phyloP scores from a whole-genome alignment of 2,113 vertebrate species.

The Boleophthalmus pectinirostris region DNA sequence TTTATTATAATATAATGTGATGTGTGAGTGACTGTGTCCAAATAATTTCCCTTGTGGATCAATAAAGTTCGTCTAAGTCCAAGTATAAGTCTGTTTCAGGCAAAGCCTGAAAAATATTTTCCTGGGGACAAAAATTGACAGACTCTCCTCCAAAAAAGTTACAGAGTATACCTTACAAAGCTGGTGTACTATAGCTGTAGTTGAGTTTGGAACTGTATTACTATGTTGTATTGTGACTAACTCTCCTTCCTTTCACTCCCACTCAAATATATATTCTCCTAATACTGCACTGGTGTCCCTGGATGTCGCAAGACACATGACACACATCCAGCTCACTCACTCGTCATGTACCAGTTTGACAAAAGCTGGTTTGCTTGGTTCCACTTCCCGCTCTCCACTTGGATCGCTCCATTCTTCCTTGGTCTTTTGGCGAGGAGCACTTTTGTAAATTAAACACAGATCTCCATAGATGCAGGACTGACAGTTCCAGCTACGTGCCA shows the following conservation, averaged over 20 bases:
- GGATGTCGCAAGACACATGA: conserved; percentile 25
- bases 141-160: not conserved
- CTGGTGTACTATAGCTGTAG: not conserved
- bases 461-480: conserved; percentile 69
- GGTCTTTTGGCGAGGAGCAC: conserved; percentile 58
- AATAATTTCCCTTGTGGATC: too few species aligned
- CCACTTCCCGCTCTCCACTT: conserved; percentile 30
- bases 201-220: not conserved
- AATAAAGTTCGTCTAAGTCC: too few species aligned
- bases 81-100: not conserved
- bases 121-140: not conserved
- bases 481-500: conserved; percentile 75
- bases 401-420: conserved; percentile 39
- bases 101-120: not conserved
- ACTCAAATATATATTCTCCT: conserved; percentile 28
- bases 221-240: conserved; percentile 37
- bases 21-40: too few species aligned
- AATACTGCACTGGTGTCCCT: conserved; percentile 17
- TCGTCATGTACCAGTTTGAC: conserved; percentile 28
- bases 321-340: conserved; percentile 13
- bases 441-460: conserved; percentile 76
- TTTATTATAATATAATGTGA: too few species aligned
- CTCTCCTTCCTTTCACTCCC: not conserved
- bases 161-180: not conserved
- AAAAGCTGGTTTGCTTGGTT: conserved; percentile 24